Evolutionary conservation across 2,888 invertebrate species (phyloP), one percentile per base, ranked within the genome.

Genomic region (Lasius fuliginosus): DNA sequence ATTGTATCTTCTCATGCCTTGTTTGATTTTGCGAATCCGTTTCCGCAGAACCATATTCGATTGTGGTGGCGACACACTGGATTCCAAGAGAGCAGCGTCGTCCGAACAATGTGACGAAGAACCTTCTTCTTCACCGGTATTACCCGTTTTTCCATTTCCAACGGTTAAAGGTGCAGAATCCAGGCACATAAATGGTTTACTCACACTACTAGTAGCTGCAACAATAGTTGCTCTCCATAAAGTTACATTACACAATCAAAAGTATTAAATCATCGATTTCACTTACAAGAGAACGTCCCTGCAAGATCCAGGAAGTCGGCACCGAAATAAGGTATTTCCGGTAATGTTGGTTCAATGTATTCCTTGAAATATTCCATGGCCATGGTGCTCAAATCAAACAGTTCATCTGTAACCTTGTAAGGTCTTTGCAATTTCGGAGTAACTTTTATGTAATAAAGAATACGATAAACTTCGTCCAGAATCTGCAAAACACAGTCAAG

Each of bases 331-430:
- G 98, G 97, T 88, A 98, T 98, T 95, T 98, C 98, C 56, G 98
- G 98, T 92, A 98, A 96, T 90, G 97, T 97, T 9, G 98, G 98
- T 95, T 98, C 98, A 94, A 99, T 98, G 92, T 98, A 97, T 95
- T 99, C 99, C 95, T 98, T 98, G 95, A 99, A 99, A 95, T 99
- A 99, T 95, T 99, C 99, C 99, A 99, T 99, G 53, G 99, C 99
- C 99, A 99, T 99, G 58, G 98, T 98, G 58, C 98, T 98, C 88
- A 99, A 96, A 95, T 99, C 99, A 95, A 98, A 98, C 83, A 99
- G 96, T 95, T 99, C 99, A 95, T 99, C 99, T 11, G 98, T 98
- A 85, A 99, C 98, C 95, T 98, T 98, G 95, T 98, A 99, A 67
- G 99, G 98, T 93, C 98, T 96, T 88, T 97, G 97, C 91, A 98